Conservation (phyloP, 1,140 invertebrate genomes). For the Holotrichia oblita region DNA sequence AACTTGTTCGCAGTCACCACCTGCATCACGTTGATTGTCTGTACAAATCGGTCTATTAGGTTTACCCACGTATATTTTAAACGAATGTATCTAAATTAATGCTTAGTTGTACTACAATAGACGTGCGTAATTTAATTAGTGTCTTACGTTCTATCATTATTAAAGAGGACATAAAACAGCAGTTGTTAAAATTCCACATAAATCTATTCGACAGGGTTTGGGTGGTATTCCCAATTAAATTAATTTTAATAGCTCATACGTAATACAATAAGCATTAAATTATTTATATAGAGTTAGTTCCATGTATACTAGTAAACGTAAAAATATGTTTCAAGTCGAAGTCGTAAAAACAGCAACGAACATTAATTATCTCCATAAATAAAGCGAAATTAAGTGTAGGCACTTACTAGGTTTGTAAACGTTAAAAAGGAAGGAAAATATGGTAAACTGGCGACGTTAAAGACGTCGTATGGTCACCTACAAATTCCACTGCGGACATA, state of each 20-base stretch:
- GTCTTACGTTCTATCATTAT: no score
- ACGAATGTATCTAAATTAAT: no score
- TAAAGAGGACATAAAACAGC: no score
- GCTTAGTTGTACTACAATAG: no score
- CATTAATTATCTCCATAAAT: slow-evolving; percentile 35
- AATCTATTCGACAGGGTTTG: background rate
- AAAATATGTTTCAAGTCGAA: background rate
- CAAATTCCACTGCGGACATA: slow-evolving; percentile 11
- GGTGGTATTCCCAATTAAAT: background rate
- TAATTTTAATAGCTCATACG: slow-evolving; percentile 1
- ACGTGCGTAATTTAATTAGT: no score
- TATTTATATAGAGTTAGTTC: background rate
- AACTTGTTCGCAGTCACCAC: no score
- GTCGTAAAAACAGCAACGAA: slow-evolving; percentile 19
- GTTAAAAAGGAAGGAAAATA: background rate
- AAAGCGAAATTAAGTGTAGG: slow-evolving; percentile 37
- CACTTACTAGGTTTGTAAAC: slow-evolving; percentile 27
- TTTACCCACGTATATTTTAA: no score
- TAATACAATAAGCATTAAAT: slow-evolving; percentile 10
- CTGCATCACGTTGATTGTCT: no score
- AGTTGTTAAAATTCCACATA: no score
- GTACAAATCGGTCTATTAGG: no score
- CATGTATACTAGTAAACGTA: no score
- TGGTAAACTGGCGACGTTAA: slow-evolving; percentile 6
- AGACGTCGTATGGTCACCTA: slow-evolving; percentile 25